Base-by-base conservation (phyloP, 2,797 vertebrate genomes). In the Picus viridis region DNA sequence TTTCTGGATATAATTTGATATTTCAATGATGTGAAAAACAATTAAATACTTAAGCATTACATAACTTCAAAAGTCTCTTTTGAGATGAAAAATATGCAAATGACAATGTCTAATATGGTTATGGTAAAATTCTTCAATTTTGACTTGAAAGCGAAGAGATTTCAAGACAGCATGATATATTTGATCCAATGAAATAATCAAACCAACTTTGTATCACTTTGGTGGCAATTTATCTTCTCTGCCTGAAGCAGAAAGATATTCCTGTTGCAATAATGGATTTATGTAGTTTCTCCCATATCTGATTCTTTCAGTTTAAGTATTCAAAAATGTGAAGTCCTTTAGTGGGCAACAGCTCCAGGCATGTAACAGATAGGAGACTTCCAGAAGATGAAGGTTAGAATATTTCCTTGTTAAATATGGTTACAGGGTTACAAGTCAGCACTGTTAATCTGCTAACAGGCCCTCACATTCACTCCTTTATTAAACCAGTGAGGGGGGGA, bases 181-280 rank as follows among this genome's bases (percentile, higher is more conserved):
- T 98, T 97, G 95, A 97, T 97, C 92, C 94, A 97, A 95, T 93
- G 95, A 97, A 98, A 98, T 97, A 98, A 97, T 98, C 95, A 97
- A 97, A 96, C 94, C 92, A 97, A 96, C 89, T 96, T 97, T 92
- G 34, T 97, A 96, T 97, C 90, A 89, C 77, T 97, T 96, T 93
- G 93, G 91, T 96, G 90, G 96, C 95, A 96, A 97, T 97, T 98
- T 97, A 97, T 98, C 96, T 97, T 94, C 92, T 86, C 95, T 97
- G 97, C 97, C 97, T 97, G 92, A 93, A 98, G 97, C 94, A 91
- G 95, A 97, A 96, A 97, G 93, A 97, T 96, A 94, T 97, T 97
- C 90, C 95, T 93, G 79, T 86, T 95, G 92, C 94, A 97, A 96
- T 97, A 97, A 98, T 96, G 95, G 93, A 94, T 96, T 97, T 97